A percentile compares a stretch with the other conserved stretches of the same genome.
Conservation (phyloP, 2,888 invertebrate species). For the Chelonus formosanus region DNA sequence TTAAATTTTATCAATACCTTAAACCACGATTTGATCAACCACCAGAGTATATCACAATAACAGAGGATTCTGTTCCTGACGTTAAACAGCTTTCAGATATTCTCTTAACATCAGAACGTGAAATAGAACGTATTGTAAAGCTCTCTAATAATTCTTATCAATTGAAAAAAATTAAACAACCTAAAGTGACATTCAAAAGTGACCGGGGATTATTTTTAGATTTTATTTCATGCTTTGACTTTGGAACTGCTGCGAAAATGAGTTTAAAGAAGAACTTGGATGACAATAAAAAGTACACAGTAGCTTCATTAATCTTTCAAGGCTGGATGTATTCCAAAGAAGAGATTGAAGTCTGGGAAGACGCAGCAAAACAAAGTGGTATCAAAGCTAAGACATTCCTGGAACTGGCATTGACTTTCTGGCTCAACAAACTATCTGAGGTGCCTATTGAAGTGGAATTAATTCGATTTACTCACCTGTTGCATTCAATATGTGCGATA, state of each 20-base stretch:
- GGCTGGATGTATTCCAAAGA: constrained; percentile 62
- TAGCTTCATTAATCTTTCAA: constrained; percentile 64
- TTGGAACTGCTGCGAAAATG: constrained; percentile 54
- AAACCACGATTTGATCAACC: constrained; percentile 51
- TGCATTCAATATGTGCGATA: constrained; percentile 74
- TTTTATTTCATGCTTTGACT: constrained; percentile 61
- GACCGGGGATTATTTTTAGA: constrained; percentile 56
- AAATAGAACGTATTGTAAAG: constrained; percentile 61
- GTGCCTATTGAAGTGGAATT: constrained; percentile 71
- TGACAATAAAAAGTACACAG: constrained; percentile 61
- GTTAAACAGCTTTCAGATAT: constrained; percentile 47
- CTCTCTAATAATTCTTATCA: constrained; percentile 52
- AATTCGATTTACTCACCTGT: constrained; percentile 73
- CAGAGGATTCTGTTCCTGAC: constrained; percentile 45
- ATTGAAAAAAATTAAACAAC: constrained; percentile 43
- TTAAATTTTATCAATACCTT: constrained; percentile 57
- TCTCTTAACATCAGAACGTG: constrained; percentile 59
- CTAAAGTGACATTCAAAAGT: constrained; percentile 60
- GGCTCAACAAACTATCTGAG: constrained; percentile 70
- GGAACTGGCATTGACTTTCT: constrained; percentile 75
- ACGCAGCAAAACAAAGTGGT: constrained; percentile 64
- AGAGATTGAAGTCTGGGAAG: constrained; percentile 60
- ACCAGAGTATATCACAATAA: constrained; percentile 53
- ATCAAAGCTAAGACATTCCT: constrained; percentile 75
- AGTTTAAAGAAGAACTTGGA: constrained; percentile 63